These are phyloP conservation scores for Fringilla coelebs DNA, from an alignment of 2,797 vertebrate genomes.

Conservation along the genomic window DNA sequence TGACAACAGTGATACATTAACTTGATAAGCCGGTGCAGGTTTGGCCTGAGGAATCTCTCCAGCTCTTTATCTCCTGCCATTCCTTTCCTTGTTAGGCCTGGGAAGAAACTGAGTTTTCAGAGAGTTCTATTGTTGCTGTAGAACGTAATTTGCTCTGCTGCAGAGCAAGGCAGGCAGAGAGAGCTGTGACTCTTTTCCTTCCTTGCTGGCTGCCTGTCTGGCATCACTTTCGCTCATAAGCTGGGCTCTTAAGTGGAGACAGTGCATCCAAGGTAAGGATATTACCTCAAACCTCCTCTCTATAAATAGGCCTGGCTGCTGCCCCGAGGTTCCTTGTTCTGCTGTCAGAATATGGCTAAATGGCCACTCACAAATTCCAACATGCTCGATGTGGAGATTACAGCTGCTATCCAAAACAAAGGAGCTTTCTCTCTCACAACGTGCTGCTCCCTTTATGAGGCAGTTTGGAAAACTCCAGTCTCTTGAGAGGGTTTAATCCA, in stretches of 20 bases:
- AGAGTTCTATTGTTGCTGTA: neutral
- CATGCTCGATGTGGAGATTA: constrained; percentile 64
- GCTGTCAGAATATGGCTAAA: constrained; percentile 62
- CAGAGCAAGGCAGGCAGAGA: neutral
- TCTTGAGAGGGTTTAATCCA: constrained; percentile 13
- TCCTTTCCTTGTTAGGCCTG: neutral
- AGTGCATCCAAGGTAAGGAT: constrained; percentile 59
- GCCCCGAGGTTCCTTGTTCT: constrained; percentile 23
- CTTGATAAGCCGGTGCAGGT: neutral
- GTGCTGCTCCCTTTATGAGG: constrained; percentile 28
- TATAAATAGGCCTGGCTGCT: constrained; percentile 65
- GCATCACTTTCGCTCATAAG: constrained; percentile 38
- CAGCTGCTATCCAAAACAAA: constrained; percentile 57
- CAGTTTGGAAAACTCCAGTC: constrained; percentile 9
- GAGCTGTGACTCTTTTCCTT: constrained; percentile 36
- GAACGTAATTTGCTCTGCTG: neutral
- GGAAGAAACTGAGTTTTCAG: neutral
- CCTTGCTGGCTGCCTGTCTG: constrained; percentile 25
- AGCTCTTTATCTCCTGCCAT: neutral
- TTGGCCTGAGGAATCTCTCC: neutral
- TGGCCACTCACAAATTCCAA: constrained; percentile 46
- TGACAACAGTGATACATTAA: neutral
- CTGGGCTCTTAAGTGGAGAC: constrained; percentile 32
- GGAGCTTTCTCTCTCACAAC: constrained; percentile 26
- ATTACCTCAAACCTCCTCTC: constrained; percentile 55